Base-by-base conservation (phyloP, 2,888 invertebrate species). In the Agrochola lychnidis region DNA sequence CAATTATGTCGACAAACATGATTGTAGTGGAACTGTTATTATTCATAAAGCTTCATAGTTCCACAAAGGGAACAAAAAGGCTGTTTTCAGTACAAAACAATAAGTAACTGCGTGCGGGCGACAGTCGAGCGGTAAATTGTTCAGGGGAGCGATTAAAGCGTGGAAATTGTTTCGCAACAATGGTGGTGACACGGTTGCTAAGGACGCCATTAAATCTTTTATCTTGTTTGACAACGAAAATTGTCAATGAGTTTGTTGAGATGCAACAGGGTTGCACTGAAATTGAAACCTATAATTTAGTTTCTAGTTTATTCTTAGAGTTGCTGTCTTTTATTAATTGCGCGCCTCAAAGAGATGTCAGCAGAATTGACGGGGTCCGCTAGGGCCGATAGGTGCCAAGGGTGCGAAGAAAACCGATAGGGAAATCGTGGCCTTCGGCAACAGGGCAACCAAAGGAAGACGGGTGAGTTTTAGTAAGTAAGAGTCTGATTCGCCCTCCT, bases 141-240 rank as follows among this genome's bases (percentile, higher is more conserved):
- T 91, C 91, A 90, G 87, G 91, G 89, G 92, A 91, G 89, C 93
- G 92, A 93, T 93, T 93, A 92, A 91, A 91, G 88, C 90, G 90
- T 90, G 91, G 85, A 93, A 93, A 93, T 93, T 94, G 93, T 93
- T 92, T 91, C 88, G 90, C 88, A 93, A 93, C 93, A 93, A 91
- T 92, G 88, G 88, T 78, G 86, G 86, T 87, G 87, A 89, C 89
- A 89, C 89, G 87, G 89, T 91, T 88, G 85, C 87, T 89, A 88
- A 90, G 90, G 89, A 89, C 81, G 84, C 89, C 87, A 89, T 92
- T 91, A 92, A 91, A 90, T 90, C 89, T 91, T 91, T 91, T 90
- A 90, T 89, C 88, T 86, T 85, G 87, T 88, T 87, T 81, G 78
- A 88, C 83, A 83, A 81, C 81, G 61, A 77, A 73, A 45, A 73